Evolutionary conservation across 1,140 invertebrate species (phyloP), one percentile per base, ranked within the genome.

Genomic region (Hyposmocoma kahamanoa): DNA sequence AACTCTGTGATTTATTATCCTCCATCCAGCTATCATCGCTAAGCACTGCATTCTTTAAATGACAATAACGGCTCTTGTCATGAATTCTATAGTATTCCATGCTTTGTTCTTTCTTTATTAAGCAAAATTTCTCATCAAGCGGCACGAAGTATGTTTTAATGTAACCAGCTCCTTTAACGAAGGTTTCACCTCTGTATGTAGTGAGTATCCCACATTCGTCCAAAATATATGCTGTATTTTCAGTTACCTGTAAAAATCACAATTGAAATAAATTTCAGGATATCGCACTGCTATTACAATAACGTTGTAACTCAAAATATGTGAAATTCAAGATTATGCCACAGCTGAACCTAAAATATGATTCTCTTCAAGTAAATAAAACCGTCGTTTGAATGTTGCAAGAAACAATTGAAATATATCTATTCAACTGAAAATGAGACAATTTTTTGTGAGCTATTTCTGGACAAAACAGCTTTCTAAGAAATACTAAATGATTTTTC

Each of bases 71-170:
- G 21, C 49, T 50, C 41, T 59, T 59, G 10, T 22, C 34, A 20
- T 51, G 28, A 1, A n/a, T 45, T 36, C 26, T 22, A 34, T 49
- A 47, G 28, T 36, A 54, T 19, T 64, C 47, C 3, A 46, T 43
- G 39, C 71, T 66, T 1, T 72, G 47, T 30, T 78, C 57, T 46
- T 77, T 83, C 46, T 64, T 82, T 4, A 87, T 69, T 21, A 91
- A 68, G 59, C 90, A 83, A 56, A 87, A 89, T 47, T 91, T 76
- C 42, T 91, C 87, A 62, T 93, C 90, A 3, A 93, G 74, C 17
- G 88, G 88, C 4, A 94, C 89, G 59, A 92, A 93, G 69, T 94
- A 95, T 3, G 93, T 95, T 24, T 90, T 90, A 1, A 94, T 89
- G 22, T 88, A 86, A 18, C 91, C 92, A 51, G 92, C 92, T 11